Evolutionary conservation across 1,140 invertebrate species (phyloP).

Genomic region (Pseudomyrmex cubaensis): DNA sequence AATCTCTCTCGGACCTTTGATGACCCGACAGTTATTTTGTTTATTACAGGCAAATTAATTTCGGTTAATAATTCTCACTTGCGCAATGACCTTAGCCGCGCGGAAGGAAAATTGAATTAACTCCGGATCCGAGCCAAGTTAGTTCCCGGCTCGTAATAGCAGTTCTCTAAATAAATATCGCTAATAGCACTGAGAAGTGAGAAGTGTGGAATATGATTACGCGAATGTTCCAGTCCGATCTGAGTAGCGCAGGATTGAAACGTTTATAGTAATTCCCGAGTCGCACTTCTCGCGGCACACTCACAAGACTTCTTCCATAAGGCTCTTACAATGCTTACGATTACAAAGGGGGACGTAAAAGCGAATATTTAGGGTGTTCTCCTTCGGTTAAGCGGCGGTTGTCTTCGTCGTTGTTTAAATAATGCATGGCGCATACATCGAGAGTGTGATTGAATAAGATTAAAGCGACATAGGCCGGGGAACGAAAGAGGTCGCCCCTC

Average conservation of each 20-base stretch:
- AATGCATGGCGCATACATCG: slow-evolving; percentile 47
- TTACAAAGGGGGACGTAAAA: slow-evolving; percentile 13
- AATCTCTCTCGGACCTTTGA: neutral
- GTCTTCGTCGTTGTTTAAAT: slow-evolving; percentile 42
- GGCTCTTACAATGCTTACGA: slow-evolving; percentile 18
- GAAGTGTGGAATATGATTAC: neutral
- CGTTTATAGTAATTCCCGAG: neutral
- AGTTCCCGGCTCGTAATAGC: neutral
- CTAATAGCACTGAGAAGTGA: neutral
- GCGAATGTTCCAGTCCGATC: neutral
- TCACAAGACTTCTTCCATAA: neutral
- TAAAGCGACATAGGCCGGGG: slow-evolving; percentile 22
- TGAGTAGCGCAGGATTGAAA: slow-evolving; percentile 9
- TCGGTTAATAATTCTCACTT: slow-evolving; percentile 36
- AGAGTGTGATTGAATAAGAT: slow-evolving; percentile 27
- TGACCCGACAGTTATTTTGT: neutral
- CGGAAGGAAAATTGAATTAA: neutral
- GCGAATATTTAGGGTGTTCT: slow-evolving; percentile 40
- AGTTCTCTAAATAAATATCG: neutral
- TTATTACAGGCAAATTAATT: slow-evolving; percentile 11
- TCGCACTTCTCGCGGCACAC: neutral
- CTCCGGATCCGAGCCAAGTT: neutral
- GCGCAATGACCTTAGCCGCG: neutral
- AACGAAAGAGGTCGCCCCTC: neutral
- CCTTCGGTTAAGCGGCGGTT: slow-evolving; percentile 49